A percentile compares a stretch with the other conserved stretches of the same genome.
Conservation (phyloP, 2,888 invertebrate genomes). For the Tortricodes alternella region DNA sequence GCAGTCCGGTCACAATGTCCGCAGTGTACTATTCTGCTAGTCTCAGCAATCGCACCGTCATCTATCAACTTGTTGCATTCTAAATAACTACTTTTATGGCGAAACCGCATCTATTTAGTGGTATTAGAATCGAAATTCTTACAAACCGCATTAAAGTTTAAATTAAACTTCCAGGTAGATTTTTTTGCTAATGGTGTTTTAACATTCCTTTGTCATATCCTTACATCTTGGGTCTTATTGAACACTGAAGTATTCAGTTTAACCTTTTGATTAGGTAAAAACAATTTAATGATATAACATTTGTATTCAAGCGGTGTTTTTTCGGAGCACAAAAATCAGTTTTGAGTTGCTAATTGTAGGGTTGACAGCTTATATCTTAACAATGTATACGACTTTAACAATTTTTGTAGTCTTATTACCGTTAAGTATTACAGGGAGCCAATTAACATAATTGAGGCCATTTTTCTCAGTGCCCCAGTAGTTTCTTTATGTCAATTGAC, state of each 20-base stretch:
- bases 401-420: constrained; percentile 4
- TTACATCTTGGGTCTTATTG: constrained; percentile 34
- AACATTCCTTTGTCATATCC: constrained; percentile 53
- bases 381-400: not conserved
- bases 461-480: constrained; percentile 18
- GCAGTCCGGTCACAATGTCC: constrained; percentile 61
- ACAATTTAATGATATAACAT: constrained; percentile 16
- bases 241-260: not conserved
- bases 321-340: constrained; percentile 14
- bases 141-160: constrained; percentile 35
- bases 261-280: constrained; percentile 14
- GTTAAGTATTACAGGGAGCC: constrained; percentile 24
- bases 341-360: constrained; percentile 11
- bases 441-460: constrained; percentile 42
- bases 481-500: constrained; percentile 56
- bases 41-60: constrained; percentile 44
- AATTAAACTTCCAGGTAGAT: constrained; percentile 53
- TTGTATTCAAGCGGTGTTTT: constrained; percentile 27
- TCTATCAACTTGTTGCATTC: constrained; percentile 36
- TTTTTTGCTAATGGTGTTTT: constrained; percentile 54
- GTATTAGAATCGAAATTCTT: constrained; percentile 43
- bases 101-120: constrained; percentile 44
- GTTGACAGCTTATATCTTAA: not conserved
- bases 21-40: constrained; percentile 49
- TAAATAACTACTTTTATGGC: constrained; percentile 16